These are phyloP conservation scores for Cyanoramphus novaezelandiae DNA, from an alignment of 2,113 vertebrate species.

Conservation along the genomic window DNA sequence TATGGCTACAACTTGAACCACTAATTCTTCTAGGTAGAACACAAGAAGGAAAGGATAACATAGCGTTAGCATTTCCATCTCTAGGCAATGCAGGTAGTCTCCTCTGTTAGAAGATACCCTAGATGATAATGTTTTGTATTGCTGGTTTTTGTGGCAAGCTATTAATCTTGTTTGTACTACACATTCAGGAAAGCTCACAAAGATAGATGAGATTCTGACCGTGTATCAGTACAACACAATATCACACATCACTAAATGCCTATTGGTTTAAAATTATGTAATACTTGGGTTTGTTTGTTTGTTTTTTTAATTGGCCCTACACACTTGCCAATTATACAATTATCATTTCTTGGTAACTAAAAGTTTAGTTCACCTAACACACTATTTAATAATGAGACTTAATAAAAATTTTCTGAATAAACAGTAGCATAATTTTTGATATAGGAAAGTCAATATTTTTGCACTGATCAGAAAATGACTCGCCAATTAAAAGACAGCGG, in stretches of 20 bases:
- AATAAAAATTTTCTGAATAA: conserved; percentile 23
- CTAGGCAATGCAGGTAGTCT: neutral
- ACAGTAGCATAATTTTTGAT: neutral
- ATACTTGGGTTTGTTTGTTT: neutral
- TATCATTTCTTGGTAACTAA: conserved; percentile 11
- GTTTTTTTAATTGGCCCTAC: neutral
- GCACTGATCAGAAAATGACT: neutral
- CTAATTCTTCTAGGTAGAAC: neutral
- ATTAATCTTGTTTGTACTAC: neutral
- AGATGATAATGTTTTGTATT: neutral
- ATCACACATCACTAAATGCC: neutral
- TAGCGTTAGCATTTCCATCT: neutral
- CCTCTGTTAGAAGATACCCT: neutral
- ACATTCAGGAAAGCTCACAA: neutral
- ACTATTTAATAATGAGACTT: conserved; percentile 33
- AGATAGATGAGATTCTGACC: neutral
- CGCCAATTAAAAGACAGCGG: neutral
- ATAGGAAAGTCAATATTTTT: neutral
- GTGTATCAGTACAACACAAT: neutral
- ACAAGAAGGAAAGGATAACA: neutral
- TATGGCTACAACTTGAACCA: neutral
- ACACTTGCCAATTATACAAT: conserved; percentile 2
- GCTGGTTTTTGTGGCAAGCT: neutral
- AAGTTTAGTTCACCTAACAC: conserved; percentile 37
- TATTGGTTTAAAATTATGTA: conserved; percentile 15